Evolutionary conservation across 2,888 invertebrate genomes (phyloP).

Genomic region (Pollenia angustigena): DNA sequence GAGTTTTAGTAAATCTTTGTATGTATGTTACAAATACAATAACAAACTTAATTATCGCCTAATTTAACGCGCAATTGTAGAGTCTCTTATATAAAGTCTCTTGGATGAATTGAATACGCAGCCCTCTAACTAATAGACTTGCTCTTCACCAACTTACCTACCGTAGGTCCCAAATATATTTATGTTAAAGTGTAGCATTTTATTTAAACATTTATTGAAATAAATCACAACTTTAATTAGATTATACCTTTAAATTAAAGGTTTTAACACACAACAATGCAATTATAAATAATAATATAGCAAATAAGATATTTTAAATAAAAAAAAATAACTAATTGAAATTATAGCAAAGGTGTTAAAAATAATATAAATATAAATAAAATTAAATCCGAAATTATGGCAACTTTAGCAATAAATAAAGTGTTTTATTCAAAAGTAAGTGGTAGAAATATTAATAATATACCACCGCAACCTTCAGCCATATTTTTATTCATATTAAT

Average conservation of each 20-base stretch:
- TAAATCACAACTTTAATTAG: conserved; percentile 35
- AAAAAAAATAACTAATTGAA: conserved; percentile 23
- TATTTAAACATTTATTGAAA: background rate
- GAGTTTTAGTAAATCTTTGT: too few relatives aligned
- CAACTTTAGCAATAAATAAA: conserved; percentile 55
- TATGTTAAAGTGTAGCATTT: too few relatives aligned
- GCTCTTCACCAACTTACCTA: too few relatives aligned
- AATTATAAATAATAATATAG: conserved; percentile 16
- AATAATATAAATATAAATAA: conserved; percentile 34
- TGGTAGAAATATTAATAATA: conserved; percentile 48
- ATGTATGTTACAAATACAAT: too few relatives aligned
- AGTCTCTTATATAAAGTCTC: too few relatives aligned
- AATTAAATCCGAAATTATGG: conserved; percentile 50
- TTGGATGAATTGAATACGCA: too few relatives aligned
- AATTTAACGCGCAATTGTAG: too few relatives aligned
- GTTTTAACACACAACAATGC: background rate
- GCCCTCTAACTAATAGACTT: too few relatives aligned
- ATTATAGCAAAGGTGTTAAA: conserved; percentile 5
- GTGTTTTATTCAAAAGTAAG: conserved; percentile 64
- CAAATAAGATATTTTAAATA: background rate
- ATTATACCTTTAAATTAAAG: conserved; percentile 8
- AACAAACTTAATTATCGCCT: too few relatives aligned
- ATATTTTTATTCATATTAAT: conserved; percentile 77
- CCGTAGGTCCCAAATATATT: too few relatives aligned
- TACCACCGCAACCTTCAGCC: conserved; percentile 71